Base-by-base conservation (phyloP, 2,113 vertebrate genomes). In the Psephotus haematonotus region DNA sequence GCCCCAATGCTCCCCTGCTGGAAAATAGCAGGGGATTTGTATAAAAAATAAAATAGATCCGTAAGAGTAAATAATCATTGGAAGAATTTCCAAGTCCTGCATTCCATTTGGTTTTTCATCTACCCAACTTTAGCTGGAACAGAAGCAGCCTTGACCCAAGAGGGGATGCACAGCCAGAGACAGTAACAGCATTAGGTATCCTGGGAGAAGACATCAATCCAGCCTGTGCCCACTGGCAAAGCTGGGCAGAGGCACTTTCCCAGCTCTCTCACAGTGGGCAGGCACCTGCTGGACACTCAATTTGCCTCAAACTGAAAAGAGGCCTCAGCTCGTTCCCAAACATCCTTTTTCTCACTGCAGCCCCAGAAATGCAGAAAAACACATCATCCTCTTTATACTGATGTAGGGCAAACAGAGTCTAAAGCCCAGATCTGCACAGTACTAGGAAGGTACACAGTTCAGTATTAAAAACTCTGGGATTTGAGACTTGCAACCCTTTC, bases 141-240 rank as follows among this genome's bases (percentile, higher is more conserved):
- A 78, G n/a, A 82, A 68, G 31, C 53, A 74, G 25, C 50, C 55
- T 67, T 88, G 41, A 81, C n/a, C 43, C 37, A 67, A 43, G 25
- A 76, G 17, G 6, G 9, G 22, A 22, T 2, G 1, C 29, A 47
- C 9, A 67, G 31, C 8, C 68, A 84, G 19, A 23, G 43, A 50
- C 33, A 86, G 43, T 16, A 65, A 69, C 20, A 41, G 13, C 8
- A 46, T 22, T 39, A 41, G 0, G 0, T 13, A 4, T 41, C 7
- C 25, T 37, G 17, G 46, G n/a, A 77, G 37, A 78, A 43, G 28
- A 27, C 28, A 75, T 6, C 31, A 57, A 81, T 46, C 20, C 31
- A 81, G 62, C 8, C 41, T 37, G 41, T 23, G 46, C 13, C 39
- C 13, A 11, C 62, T 11, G 22, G 22, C 22, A 70, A 31, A 83